Evolutionary conservation across 1,140 invertebrate genomes (phyloP).

Genomic region (Caenorhabditis inopinata): DNA sequence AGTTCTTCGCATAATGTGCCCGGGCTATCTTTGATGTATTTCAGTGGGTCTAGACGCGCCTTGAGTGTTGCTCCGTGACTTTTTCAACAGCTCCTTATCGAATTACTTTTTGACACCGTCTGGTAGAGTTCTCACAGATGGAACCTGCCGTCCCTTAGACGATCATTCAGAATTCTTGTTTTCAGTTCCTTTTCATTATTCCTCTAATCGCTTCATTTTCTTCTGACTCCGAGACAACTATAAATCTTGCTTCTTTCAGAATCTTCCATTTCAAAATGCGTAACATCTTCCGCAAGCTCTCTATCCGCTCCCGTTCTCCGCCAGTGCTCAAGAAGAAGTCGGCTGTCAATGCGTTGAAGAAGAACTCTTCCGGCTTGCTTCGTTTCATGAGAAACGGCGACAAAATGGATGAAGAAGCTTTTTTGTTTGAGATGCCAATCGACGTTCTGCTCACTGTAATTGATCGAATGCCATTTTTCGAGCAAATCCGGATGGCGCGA

Average conservation of each 20-base stretch:
- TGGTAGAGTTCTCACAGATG: too few species aligned
- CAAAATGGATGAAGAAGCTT: not conserved
- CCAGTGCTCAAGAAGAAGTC: constrained; percentile 1
- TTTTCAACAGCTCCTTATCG: too few species aligned
- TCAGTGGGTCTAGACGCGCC: too few species aligned
- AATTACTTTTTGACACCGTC: too few species aligned
- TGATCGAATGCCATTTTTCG: constrained; percentile 10
- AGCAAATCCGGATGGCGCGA: not conserved
- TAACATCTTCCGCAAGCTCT: constrained; percentile 20
- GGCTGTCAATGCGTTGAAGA: not conserved
- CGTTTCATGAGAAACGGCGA: not conserved
- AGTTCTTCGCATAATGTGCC: too few species aligned
- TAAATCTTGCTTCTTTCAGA: not conserved
- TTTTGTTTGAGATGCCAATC: not conserved
- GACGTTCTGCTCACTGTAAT: not conserved
- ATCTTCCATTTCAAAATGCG: not conserved
- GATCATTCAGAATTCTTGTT: not conserved
- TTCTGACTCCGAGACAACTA: too few species aligned
- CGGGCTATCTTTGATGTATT: too few species aligned
- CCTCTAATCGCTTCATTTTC: too few species aligned
- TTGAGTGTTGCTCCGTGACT: too few species aligned
- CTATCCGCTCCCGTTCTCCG: not conserved
- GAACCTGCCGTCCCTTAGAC: too few species aligned
- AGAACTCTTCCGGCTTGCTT: not conserved
- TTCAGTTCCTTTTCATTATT: too few species aligned